Base-by-base conservation (phyloP, 1,140 invertebrate genomes). In the Formica exsecta region DNA sequence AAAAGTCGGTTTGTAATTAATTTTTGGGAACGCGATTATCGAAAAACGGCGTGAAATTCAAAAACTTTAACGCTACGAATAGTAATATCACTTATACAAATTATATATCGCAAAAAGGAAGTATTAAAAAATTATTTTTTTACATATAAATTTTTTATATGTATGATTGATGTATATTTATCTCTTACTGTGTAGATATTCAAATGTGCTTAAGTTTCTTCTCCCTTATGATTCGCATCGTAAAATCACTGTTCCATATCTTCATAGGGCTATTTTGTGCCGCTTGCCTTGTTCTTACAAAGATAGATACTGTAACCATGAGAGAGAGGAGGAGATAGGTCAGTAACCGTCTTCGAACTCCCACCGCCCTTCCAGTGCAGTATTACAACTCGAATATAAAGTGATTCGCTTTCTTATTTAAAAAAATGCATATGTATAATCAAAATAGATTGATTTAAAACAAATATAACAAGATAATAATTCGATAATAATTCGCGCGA, bases 281-380 rank as follows among this genome's bases (percentile, higher is more conserved):
- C 44, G 51, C 6, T 57, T 74, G 25, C 8, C 44, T 62, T 41
- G 54, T 76, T 64, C 65, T 80, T 38, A 65, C 44, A 25, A 29
- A 79, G 48, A 86, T 79, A 57, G 44, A 51, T 16, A 51, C 54
- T n/a, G 59, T 61, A 61, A 71, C 73, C 41, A 57, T 66, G 68
- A 80, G 73, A 61, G 32, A 32, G 32, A 32, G 32, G 32, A 32
- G 38, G 61, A 74, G 86, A 48, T 84, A 87, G 87, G 86, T 88
- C 86, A 83, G 86, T 57, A 87, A 88, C 77, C 70, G 29, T 71
- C 36, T 8, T 68, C 65, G 29, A 66, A 57, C 68, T 62, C n/a
- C 51, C 59, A 57, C 51, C 57, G 36, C 65, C 86, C 65, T 68
- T 29, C 25, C 77, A 59, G 48, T 29, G 62, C 77, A 32, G 29